Conservation (phyloP, 2,888 invertebrate genomes). For the Tenthredo distinguenda region DNA sequence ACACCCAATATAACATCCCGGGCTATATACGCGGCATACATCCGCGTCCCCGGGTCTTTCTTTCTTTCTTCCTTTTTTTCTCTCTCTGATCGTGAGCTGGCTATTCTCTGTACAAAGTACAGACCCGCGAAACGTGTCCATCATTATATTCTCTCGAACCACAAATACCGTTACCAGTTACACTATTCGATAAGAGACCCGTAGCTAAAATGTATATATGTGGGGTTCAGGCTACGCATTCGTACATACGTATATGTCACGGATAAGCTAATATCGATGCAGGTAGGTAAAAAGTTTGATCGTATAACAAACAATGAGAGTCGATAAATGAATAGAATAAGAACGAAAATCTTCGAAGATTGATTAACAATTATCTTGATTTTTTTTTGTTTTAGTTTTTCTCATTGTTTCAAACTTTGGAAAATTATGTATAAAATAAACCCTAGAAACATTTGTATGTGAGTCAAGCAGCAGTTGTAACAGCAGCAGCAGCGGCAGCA, state of each 20-base stretch:
- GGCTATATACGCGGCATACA: background rate
- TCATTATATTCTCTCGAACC: background rate
- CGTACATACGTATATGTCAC: too few relatives aligned
- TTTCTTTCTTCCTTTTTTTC: background rate
- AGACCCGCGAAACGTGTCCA: background rate
- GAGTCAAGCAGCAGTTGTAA: background rate
- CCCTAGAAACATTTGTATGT: background rate
- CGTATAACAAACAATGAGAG: too few relatives aligned
- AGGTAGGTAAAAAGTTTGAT: too few relatives aligned
- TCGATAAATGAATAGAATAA: too few relatives aligned
- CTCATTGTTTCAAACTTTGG: too few relatives aligned
- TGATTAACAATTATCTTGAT: too few relatives aligned
- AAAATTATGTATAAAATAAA: background rate
- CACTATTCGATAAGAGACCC: background rate
- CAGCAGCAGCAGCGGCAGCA: background rate
- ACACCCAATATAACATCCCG: slow-evolving; percentile 34
- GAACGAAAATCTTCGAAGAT: too few relatives aligned
- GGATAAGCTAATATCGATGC: too few relatives aligned
- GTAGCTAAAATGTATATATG: too few relatives aligned
- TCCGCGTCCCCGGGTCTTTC: background rate
- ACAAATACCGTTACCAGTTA: background rate
- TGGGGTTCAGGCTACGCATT: too few relatives aligned
- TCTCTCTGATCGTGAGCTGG: background rate
- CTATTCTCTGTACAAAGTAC: background rate
- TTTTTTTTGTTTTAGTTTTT: too few relatives aligned